phyloP scores from a whole-genome alignment of 2,888 invertebrate genomes.

The Clunio marinus region DNA sequence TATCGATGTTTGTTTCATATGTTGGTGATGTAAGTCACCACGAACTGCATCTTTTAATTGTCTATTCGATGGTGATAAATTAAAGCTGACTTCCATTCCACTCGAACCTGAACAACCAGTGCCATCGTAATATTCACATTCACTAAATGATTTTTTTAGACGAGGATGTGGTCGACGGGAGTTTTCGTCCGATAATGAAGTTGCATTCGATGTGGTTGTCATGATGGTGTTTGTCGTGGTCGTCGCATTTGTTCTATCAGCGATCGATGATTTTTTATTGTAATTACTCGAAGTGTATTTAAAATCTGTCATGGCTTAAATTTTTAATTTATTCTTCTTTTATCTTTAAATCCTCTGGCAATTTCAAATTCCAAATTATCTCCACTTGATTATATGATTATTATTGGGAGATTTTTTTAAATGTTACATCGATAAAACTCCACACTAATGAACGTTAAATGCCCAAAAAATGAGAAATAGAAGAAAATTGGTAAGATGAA shows the following conservation, averaged over 20 bases:
- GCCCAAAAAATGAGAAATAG: neutral
- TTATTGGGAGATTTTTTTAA: neutral
- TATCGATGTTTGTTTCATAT: slow-evolving; percentile 11
- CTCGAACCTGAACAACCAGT: neutral
- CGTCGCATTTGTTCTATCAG: slow-evolving; percentile 1
- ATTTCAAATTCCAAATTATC: neutral
- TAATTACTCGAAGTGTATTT: slow-evolving; percentile 31
- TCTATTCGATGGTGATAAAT: slow-evolving; percentile 24
- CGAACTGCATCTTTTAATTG: neutral
- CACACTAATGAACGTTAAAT: neutral
- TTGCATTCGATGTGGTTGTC: neutral
- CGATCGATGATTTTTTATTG: slow-evolving; percentile 33
- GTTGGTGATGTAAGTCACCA: slow-evolving; percentile 10
- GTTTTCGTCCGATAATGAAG: neutral
- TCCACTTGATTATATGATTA: neutral
- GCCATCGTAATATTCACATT: slow-evolving; percentile 31
- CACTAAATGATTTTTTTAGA: slow-evolving; percentile 33
- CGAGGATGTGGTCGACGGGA: slow-evolving; percentile 9
- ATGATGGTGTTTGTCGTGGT: neutral
- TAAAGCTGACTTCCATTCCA: slow-evolving; percentile 5
- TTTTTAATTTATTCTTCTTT: slow-evolving; percentile 22
- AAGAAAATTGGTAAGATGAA: too few species aligned
- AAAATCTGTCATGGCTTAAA: slow-evolving; percentile 34
- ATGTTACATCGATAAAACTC: neutral
- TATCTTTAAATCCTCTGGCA: neutral